Base-by-base conservation (phyloP, 2,888 invertebrate genomes). In the Eupithecia dodoneata region DNA sequence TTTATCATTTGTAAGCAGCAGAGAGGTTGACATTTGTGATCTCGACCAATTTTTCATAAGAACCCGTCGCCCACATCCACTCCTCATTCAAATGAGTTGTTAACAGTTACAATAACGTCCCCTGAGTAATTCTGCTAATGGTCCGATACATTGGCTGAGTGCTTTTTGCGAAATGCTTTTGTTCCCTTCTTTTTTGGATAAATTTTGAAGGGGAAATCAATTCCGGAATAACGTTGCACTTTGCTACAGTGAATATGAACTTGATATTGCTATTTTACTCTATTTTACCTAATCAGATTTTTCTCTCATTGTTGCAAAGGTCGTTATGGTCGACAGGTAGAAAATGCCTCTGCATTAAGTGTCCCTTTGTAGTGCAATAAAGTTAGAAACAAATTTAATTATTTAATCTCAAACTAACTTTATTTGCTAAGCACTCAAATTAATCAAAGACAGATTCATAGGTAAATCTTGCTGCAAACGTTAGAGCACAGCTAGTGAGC, bases 81-180 rank as follows among this genome's bases (percentile, higher is more conserved):
- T 81, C 81, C 83, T 83, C 89, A 90, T 90, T 91, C 87, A 91
- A 89, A 89, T 89, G 87, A 88, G 87, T 89, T 88, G 89, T 86
- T 82, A 89, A 88, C 87, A 87, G 88, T 85, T 87, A 86, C 90
- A 92, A 91, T 90, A 81, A 89, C 88, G 87, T 86, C 81, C 88
- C 89, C 85, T 87, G 87, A 89, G 85, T 87, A 83, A 82, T 81
- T 80, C 83, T 80, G 82, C 87, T 86, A 87, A 87, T 88, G 86
- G 88, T 87, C 86, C 85, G 84, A 88, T 86, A 84, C 85, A 74
- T 72, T 76, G 74, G 69, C 70, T 72, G 73, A 80, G 78, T 76
- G 80, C 80, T 80, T 80, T 79, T 80, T 78, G 74, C 75, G 49
- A 80, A 77, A 76, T 55, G 72, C 72, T 45, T 72, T 78, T 78